Evolutionary conservation across 2,888 invertebrate genomes (phyloP), one percentile per base, ranked within the genome.

Genomic region (Darwinula stevensoni): DNA sequence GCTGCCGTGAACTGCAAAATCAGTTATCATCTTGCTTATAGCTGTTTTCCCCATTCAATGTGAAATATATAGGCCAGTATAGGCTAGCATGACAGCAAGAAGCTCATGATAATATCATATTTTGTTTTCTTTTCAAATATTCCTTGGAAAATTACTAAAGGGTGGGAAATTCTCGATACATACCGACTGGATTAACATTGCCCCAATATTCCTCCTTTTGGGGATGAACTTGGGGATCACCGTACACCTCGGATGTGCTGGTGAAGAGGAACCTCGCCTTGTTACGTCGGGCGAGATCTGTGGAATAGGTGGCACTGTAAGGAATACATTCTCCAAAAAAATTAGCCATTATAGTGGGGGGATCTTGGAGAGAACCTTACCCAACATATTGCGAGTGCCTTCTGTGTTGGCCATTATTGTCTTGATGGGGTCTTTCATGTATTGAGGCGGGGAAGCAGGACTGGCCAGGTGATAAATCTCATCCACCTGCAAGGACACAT

Each of bases 351-450:
- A n/a, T n/a, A n/a, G n/a, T n/a, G n/a, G n/a, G n/a, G n/a, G n/a
- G n/a, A n/a, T n/a, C n/a, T n/a, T n/a, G n/a, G n/a, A n/a, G n/a
- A n/a, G n/a, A n/a, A n/a, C n/a, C n/a, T 42, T 50, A 70, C 80
- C 82, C 44, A 84, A 57, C 59, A 84, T 73, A 54, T 84, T 84
- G 36, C 84, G 82, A 17, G 84, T 84, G 32, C 78, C 97, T 47
- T 99, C 61, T 2, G 94, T 88, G 52, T 97, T 99, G 1, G 94
- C 94, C 54, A 99, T 97, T 40, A 97, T 80, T 12, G 97, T 97
- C 56, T 97, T 97, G 3, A 99, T 91, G 17, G 97, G 94, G 59
- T 97, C 97, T 48, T 76, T 73, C 97, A 97, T 97, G 49, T 97
- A 99, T 57, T 97, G 94, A 0, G 88, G 91, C 14, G 97, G 97